Evolutionary conservation across 1,140 invertebrate genomes (phyloP), one percentile per base, ranked within the genome.

Genomic region (Danaus melanippus): DNA sequence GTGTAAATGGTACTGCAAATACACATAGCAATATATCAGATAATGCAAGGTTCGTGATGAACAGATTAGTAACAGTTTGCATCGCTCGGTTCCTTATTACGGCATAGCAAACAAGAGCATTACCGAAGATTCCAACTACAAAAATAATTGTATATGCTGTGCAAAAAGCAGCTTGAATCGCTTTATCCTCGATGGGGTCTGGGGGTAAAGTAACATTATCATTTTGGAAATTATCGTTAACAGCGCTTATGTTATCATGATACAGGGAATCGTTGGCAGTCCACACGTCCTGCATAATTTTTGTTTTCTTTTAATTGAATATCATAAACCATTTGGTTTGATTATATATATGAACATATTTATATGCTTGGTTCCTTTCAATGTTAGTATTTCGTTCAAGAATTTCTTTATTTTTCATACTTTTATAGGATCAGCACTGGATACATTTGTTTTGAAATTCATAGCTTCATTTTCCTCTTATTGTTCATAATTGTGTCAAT

Each of bases 61-160:
- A 99, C 44, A 97, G 92, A 84, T 99, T 99, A 10, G 98, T 99
- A 0, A 99, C 98, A 0, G 97, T 98, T 78, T 98, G 97, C 97
- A 99, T 99, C 42, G 94, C 92, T 46, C 92, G 92, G 79, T 98
- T 98, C 9, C 94, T 89, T 1, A 94, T 90, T 0, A 99, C 97
- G 1, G 98, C 96, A 82, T 94, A 97, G 71, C 95, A 95, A 39
- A 99, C 97, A 4, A 99, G 86, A 0, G 93, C 92, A 81, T 99
- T 99, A 1, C 98, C 98, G 68, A 94, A 95, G 0, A 98, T 88
- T 4, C 97, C 97, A 15, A 98, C 86, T 0, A 94, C 80, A 77
- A 98, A 98, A 46, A 98, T 97, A 0, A 92, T 90, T 1, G 91
- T 89, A 81, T 99, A 99, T 9, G 97, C 84, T 8, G 94, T 83